Conservation (phyloP, 92 coral and sea anemone species). For the Virgularia gustaviana region DNA sequence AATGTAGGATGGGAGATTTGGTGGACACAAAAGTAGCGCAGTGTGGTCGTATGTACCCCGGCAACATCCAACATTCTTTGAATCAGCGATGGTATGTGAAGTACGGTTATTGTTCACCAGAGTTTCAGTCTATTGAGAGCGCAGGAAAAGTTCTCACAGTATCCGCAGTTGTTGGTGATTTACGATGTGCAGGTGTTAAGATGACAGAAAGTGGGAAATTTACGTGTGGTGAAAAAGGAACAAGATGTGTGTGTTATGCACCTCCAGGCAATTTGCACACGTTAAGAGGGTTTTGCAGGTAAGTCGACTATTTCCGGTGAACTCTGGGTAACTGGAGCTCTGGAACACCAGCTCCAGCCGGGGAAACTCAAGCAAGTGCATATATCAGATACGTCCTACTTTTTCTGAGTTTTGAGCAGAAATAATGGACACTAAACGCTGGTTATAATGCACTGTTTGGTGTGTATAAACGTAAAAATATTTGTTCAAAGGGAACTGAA, state of each 20-base stretch:
- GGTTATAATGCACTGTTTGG: too few relatives aligned
- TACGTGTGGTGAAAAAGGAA: constrained; percentile 82
- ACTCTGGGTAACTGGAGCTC: too few relatives aligned
- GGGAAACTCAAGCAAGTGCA: too few relatives aligned
- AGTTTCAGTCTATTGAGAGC: constrained; percentile 50
- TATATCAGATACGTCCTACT: too few relatives aligned
- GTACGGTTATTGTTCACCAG: constrained; percentile 77
- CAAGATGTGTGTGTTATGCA: constrained; percentile 91
- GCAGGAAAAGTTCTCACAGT: constrained; percentile 63
- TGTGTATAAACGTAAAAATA: too few relatives aligned
- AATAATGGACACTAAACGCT: too few relatives aligned
- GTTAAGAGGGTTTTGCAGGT: too few relatives aligned
- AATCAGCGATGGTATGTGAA: constrained; percentile 43
- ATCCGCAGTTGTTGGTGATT: constrained; percentile 71
- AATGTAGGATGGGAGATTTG: constrained; percentile 81
- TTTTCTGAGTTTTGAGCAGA: too few relatives aligned
- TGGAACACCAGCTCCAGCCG: too few relatives aligned
- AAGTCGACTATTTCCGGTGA: too few relatives aligned
- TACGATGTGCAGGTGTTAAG: constrained; percentile 65
- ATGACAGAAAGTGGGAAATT: constrained; percentile 44
- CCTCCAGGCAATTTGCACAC: constrained; percentile 70
- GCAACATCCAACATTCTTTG: constrained; percentile 61
- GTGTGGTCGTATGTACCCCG: constrained; percentile 55
- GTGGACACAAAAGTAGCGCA: constrained; percentile 72
- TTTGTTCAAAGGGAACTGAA: too few relatives aligned